phyloP scores from a whole-genome alignment of 2,113 vertebrate genomes.

The Cettia cetti region DNA sequence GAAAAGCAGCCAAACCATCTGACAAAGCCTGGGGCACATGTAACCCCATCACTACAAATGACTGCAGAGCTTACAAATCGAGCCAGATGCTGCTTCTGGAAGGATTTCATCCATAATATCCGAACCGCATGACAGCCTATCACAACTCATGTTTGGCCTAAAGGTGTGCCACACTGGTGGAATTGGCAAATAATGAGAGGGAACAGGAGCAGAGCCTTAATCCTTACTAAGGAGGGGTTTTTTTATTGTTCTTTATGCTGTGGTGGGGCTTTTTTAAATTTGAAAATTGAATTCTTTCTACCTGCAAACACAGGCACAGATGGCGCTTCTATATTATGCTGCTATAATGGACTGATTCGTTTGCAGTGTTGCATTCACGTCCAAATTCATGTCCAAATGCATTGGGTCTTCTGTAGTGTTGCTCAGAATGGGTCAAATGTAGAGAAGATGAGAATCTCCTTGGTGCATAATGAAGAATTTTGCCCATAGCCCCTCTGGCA shows the following conservation, averaged over 20 bases:
- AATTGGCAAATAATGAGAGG: background rate
- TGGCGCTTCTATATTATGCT: conserved; percentile 29
- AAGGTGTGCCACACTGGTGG: conserved; percentile 39
- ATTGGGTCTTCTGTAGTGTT: background rate
- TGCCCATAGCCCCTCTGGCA: background rate
- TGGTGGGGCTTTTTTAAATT: background rate
- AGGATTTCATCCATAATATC: conserved; percentile 69
- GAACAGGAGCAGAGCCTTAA: background rate
- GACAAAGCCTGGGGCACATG: conserved; percentile 66
- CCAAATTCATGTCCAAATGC: background rate
- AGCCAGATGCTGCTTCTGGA: conserved; percentile 70
- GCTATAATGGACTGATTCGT: conserved; percentile 7
- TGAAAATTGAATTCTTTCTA: conserved; percentile 40
- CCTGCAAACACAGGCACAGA: conserved; percentile 58
- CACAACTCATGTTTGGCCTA: conserved; percentile 65
- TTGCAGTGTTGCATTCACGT: background rate
- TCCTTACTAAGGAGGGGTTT: background rate
- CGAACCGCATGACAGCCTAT: conserved; percentile 47
- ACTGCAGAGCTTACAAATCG: conserved; percentile 62
- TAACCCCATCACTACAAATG: conserved; percentile 65
- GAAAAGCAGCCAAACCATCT: conserved; percentile 65
- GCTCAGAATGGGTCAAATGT: background rate
- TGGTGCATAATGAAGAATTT: background rate
- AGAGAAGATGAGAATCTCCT: background rate
- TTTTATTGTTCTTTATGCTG: background rate